phyloP scores from a whole-genome alignment of 2,888 invertebrate genomes.

The Lochmaea crataegi region DNA sequence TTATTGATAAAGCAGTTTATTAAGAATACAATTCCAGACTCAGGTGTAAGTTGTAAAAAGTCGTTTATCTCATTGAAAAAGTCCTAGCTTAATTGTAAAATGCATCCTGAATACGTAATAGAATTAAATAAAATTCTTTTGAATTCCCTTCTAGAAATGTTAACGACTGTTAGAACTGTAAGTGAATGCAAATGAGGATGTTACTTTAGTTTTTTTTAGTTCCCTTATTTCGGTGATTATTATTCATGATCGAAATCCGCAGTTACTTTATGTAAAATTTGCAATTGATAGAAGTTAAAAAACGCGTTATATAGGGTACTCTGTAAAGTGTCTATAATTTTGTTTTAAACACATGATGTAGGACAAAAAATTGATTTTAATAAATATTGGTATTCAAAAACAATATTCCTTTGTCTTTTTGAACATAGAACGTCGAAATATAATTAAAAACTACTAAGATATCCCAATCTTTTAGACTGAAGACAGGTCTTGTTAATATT shows the following conservation, averaged over 20 bases:
- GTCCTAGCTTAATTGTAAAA: conserved; percentile 16
- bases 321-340: background rate
- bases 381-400: no score
- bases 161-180: conserved; percentile 13
- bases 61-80: conserved; percentile 14
- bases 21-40: background rate
- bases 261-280: conserved; percentile 49
- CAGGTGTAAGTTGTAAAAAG: conserved; percentile 2
- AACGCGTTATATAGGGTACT: no score
- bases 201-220: conserved; percentile 10
- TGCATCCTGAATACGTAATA: conserved; percentile 23
- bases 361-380: no score
- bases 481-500: no score
- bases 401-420: no score
- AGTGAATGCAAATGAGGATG: conserved; percentile 27
- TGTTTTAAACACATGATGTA: no score
- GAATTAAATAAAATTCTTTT: conserved; percentile 19
- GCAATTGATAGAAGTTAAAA: background rate
- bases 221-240: conserved; percentile 15
- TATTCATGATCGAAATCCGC: conserved; percentile 49
- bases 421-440: no score
- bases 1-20: conserved; percentile 8
- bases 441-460: no score
- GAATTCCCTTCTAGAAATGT: conserved; percentile 16
- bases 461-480: no score